Evolutionary conservation across 2,888 invertebrate species (phyloP).

Genomic region (Amphipyra tragopoginis): DNA sequence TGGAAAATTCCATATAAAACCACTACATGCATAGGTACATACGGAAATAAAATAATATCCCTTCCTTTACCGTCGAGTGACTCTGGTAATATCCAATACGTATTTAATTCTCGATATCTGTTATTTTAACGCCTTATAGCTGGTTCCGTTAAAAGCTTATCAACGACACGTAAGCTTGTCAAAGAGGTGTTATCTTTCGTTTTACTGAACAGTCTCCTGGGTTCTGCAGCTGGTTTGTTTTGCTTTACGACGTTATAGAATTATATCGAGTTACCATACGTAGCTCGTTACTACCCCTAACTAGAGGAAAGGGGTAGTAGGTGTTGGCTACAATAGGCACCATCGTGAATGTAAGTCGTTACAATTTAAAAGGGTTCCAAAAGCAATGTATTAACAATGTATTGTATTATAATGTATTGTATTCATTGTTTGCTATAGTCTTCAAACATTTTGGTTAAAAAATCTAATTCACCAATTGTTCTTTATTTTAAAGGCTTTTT

Average conservation of each 20-base stretch:
- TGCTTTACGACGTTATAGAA: conserved; percentile 2
- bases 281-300: not conserved
- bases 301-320: no score
- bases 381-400: conserved; percentile 20
- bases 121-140: conserved; percentile 10
- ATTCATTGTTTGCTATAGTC: no score
- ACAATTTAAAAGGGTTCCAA: conserved; percentile 6
- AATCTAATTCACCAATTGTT: not conserved
- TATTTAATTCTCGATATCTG: not conserved
- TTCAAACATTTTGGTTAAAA: no score
- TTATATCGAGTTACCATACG: not conserved
- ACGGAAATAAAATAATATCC: not conserved
- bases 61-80: not conserved
- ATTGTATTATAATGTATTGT: no score
- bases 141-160: conserved; percentile 17
- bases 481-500: not conserved
- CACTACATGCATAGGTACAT: not conserved
- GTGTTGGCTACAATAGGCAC: not conserved
- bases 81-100: not conserved
- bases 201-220: conserved; percentile 7
- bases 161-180: conserved; percentile 10
- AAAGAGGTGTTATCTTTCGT: conserved; percentile 41
- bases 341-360: conserved; percentile 10
- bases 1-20: not conserved
- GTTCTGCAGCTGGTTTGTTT: not conserved